phyloP scores from a whole-genome alignment of 2,797 vertebrate species.

The Lagocephalus sceleratus region DNA sequence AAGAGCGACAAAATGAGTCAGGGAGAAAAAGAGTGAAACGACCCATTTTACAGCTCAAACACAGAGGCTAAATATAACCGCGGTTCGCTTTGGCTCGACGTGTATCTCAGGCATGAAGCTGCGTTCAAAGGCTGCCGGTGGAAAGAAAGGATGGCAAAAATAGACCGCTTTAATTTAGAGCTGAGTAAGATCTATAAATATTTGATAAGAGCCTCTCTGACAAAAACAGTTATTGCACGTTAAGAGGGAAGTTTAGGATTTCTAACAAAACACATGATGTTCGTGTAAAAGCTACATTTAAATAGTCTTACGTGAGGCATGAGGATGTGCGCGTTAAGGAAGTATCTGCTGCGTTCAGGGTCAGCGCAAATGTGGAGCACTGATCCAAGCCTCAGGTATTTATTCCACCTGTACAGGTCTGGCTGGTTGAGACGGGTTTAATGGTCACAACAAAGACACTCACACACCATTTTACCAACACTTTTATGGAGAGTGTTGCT shows the following conservation, averaged over 20 bases:
- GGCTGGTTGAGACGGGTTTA: too few species aligned
- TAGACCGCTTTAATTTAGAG: constrained; percentile 52
- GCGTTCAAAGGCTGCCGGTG: constrained; percentile 50
- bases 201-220: constrained; percentile 42
- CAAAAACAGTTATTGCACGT: constrained; percentile 4
- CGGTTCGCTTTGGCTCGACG: constrained; percentile 32
- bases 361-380: too few species aligned
- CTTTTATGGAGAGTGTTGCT: too few species aligned
- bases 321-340: too few species aligned
- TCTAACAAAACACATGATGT: not conserved
- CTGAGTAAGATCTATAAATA: constrained; percentile 47
- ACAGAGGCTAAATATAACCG: constrained; percentile 56
- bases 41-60: constrained; percentile 58
- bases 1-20: constrained; percentile 26
- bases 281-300: too few species aligned
- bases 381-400: too few species aligned
- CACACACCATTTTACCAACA: too few species aligned
- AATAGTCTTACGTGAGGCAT: too few species aligned
- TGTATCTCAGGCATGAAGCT: constrained; percentile 25
- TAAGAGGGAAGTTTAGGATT: constrained; percentile 18
- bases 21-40: constrained; percentile 38
- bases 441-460: too few species aligned
- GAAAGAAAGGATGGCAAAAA: constrained; percentile 45
- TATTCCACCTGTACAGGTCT: not conserved
- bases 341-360: too few species aligned